Evolutionary conservation across 2,113 vertebrate species (phyloP).

Genomic region (Cyphomyrus discorhynchus): DNA sequence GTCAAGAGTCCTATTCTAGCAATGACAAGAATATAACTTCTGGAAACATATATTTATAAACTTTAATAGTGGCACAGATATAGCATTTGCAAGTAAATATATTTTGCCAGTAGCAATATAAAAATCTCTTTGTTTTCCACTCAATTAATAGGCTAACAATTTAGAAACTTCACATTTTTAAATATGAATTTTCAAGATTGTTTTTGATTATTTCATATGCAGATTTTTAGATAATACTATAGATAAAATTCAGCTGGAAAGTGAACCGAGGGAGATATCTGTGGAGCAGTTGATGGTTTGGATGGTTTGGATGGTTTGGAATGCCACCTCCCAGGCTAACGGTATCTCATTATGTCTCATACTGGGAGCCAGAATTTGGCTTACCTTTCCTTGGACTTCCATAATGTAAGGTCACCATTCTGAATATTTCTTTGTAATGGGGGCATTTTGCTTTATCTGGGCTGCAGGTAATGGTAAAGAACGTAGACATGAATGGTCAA

Average conservation of each 20-base stretch:
- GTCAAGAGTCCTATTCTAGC: not conserved
- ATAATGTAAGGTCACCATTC: not conserved
- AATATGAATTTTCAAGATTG: not conserved
- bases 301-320: not conserved
- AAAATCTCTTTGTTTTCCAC: not conserved
- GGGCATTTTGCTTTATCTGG: not conserved
- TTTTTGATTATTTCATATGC: not conserved
- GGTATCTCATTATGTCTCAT: slow-evolving; percentile 13
- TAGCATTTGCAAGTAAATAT: not conserved
- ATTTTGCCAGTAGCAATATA: not conserved
- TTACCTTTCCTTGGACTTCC: not conserved
- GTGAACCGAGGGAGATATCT: slow-evolving; percentile 35
- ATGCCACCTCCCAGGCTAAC: slow-evolving; percentile 11
- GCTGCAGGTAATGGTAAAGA: not conserved
- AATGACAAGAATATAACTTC: not conserved
- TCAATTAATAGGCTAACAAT: not conserved
- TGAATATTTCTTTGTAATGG: not conserved
- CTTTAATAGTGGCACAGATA: not conserved
- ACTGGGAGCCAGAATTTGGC: not conserved
- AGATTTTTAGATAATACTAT: not conserved
- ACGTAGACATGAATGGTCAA: not conserved
- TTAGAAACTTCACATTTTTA: not conserved
- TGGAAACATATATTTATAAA: not conserved
- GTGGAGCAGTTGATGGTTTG: slow-evolving; percentile 28
- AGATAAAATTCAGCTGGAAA: not conserved